Base-by-base conservation (phyloP, 2,888 invertebrate species). In the Tipula vernalis region DNA sequence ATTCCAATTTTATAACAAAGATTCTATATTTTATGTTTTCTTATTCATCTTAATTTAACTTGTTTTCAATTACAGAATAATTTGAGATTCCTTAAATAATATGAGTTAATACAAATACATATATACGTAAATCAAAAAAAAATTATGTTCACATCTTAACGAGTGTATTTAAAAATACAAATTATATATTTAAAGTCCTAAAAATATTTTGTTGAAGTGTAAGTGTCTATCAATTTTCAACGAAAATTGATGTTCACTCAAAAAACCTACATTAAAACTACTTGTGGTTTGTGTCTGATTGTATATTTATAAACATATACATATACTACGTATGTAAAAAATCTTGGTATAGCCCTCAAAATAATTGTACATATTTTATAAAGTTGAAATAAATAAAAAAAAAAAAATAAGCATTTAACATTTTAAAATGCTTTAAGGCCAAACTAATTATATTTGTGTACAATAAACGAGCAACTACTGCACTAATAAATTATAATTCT, bases 371-470 rank as follows among this genome's bases (percentile, higher is more conserved):
- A 71, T 28, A 28, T 71, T 71, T 28, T 28, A 71, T 10, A 71
- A 71, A 71, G 71, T 71, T 18, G 71, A 28, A 71, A 71, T 28
- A 71, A 71, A 28, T 15, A 57, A 57, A 57, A 57, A 71, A 28
- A 57, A 57, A 57, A 57, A 57, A 57, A 15, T n/a, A 57, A 71
- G 10, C 71, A 71, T 71, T 71, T 71, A 71, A 71, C 71, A 71
- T 71, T 71, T 71, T 28, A 71, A 71, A 71, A 71, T 71, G 71
- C 71, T 71, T 71, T 71, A 71, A 71, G 71, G 71, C 71, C 71
- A 71, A 71, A 71, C 71, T 71, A 71, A 71, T 71, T 71, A 71
- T 71, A 71, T 71, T 71, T 71, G 71, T 71, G 71, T 71, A 71
- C 28, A 71, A 28, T 71, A 71, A 71, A 71, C 28, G 71, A 71